Conservation (phyloP, 2,888 invertebrate genomes). For the Hybos culiciformis region DNA sequence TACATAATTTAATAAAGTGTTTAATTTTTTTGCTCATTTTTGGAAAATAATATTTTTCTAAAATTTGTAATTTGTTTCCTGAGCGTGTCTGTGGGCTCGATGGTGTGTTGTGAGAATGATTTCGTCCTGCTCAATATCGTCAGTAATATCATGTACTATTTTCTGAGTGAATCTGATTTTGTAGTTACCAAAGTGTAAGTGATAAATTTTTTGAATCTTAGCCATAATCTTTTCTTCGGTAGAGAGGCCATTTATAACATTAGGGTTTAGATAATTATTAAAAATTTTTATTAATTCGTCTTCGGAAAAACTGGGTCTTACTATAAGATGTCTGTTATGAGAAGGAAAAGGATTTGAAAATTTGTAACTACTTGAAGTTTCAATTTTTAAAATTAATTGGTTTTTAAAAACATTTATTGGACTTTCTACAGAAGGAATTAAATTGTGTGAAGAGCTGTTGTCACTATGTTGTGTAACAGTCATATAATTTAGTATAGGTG, state of each 20-base stretch:
- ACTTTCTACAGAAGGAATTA: constrained; percentile 8
- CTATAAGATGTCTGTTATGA: neutral
- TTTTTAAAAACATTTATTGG: neutral
- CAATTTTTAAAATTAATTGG: neutral
- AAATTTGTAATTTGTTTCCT: constrained; percentile 6
- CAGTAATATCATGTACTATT: constrained; percentile 4
- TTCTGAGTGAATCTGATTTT: constrained; percentile 6
- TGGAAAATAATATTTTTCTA: constrained; percentile 6
- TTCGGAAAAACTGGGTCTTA: neutral
- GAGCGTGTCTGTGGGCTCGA: constrained; percentile 4
- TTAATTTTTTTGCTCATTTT: constrained; percentile 2
- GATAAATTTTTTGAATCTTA: constrained; percentile 8
- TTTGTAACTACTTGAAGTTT: neutral
- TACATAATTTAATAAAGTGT: neutral
- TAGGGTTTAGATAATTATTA: neutral
- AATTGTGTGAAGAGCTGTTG: constrained; percentile 10
- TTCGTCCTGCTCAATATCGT: constrained; percentile 8
- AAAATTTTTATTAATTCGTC: neutral
- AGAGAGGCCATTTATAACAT: constrained; percentile 4
- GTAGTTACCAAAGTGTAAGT: constrained; percentile 5
- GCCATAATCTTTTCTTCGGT: constrained; percentile 7
- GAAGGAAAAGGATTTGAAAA: neutral
- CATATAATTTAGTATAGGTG: constrained; percentile 5
- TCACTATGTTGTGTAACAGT: constrained; percentile 8
- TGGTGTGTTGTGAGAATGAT: constrained; percentile 3